Evolutionary conservation across 2,888 invertebrate genomes (phyloP).

Genomic region (Diabrotica balteata): DNA sequence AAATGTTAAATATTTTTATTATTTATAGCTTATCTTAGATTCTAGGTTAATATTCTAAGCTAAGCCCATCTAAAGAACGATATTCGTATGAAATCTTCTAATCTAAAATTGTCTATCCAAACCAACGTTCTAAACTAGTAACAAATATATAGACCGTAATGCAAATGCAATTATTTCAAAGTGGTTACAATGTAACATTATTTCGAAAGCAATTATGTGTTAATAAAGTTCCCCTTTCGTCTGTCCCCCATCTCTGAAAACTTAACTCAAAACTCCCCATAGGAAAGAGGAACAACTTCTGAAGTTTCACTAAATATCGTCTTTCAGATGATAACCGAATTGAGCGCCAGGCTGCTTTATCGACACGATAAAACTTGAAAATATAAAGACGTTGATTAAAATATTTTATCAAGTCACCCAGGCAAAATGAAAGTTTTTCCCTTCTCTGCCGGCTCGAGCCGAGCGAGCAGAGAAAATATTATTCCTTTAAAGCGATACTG

Average conservation of each 20-base stretch:
- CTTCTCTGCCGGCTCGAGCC: constrained; percentile 41
- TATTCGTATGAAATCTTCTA: too few species aligned
- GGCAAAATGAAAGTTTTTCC: constrained; percentile 49
- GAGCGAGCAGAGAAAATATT: constrained; percentile 51
- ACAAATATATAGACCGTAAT: too few species aligned
- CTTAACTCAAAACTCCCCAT: constrained; percentile 6
- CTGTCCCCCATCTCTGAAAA: constrained; percentile 10
- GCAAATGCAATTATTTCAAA: not conserved
- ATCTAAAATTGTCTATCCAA: too few species aligned
- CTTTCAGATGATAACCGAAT: constrained; percentile 32
- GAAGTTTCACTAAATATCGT: constrained; percentile 25
- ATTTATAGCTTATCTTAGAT: too few species aligned
- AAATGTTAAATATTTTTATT: too few species aligned
- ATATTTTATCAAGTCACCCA: constrained; percentile 54
- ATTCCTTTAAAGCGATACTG: constrained; percentile 53
- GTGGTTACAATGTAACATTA: constrained; percentile 6
- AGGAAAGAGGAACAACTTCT: constrained; percentile 4
- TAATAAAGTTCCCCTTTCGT: constrained; percentile 9
- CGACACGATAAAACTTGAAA: constrained; percentile 47
- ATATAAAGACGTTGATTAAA: constrained; percentile 55
- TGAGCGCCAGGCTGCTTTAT: constrained; percentile 45
- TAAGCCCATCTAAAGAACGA: too few species aligned
- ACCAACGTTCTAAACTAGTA: too few species aligned
- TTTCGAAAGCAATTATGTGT: constrained; percentile 8
- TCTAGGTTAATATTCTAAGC: too few species aligned